A percentile compares a stretch with the other conserved stretches of the same genome.
Conservation (phyloP, 1,140 invertebrate genomes). For the Hyphantria cunea region DNA sequence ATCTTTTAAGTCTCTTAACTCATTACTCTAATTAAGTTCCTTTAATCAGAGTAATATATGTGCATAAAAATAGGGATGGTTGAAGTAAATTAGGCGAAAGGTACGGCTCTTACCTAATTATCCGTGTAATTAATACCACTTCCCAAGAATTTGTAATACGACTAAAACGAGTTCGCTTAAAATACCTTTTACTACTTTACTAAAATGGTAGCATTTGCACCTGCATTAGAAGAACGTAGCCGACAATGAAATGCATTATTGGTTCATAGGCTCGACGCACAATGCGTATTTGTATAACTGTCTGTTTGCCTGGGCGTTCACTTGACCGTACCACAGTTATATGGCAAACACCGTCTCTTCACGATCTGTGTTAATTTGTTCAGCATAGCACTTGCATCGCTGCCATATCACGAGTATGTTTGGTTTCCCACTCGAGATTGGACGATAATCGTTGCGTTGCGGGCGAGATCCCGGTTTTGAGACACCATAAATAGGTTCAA, state of each 20-base stretch:
- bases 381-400: slow-evolving; percentile 59
- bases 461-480: slow-evolving; percentile 9
- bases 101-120: too few relatives aligned
- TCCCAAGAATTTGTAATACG: too few relatives aligned
- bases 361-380: slow-evolving; percentile 72
- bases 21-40: too few relatives aligned
- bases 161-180: too few relatives aligned
- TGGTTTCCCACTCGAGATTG: slow-evolving; percentile 31
- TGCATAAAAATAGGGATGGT: too few relatives aligned
- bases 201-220: slow-evolving; percentile 51
- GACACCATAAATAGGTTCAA: too few relatives aligned
- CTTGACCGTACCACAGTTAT: slow-evolving; percentile 63
- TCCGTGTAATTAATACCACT: too few relatives aligned
- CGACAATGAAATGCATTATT: slow-evolving; percentile 74
- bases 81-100: too few relatives aligned
- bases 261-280: slow-evolving; percentile 53
- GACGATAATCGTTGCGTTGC: slow-evolving; percentile 29
- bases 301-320: slow-evolving; percentile 55
- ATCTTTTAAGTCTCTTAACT: too few relatives aligned
- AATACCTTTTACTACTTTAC: neutral
- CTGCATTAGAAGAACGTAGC: slow-evolving; percentile 55
- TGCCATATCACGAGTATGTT: slow-evolving; percentile 47
- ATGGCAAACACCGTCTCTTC: slow-evolving; percentile 60
- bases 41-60: too few relatives aligned
- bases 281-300: slow-evolving; percentile 75